These are phyloP conservation scores for Paramuricea clavata DNA, from an alignment of 92 coral and sea anemone genomes.

Conservation along the genomic window DNA sequence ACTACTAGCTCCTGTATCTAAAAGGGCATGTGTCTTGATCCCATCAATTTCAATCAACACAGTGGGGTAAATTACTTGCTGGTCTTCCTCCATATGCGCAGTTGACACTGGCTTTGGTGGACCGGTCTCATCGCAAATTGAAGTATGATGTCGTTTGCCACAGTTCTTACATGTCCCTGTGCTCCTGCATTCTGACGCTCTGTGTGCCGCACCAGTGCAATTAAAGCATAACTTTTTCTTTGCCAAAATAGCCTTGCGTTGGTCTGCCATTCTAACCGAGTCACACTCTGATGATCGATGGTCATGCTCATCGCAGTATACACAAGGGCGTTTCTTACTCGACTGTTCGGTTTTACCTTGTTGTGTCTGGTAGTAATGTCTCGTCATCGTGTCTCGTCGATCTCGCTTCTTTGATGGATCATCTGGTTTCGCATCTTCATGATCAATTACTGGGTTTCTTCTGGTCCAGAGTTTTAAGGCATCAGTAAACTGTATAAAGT, in stretches of 20 bases:
- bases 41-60: no score
- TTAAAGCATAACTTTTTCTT: no score
- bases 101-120: neutral
- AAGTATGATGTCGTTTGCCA: no score
- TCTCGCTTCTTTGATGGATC: neutral
- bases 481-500: conserved; percentile 48
- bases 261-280: neutral
- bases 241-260: no score
- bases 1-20: no score
- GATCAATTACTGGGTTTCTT: conserved; percentile 46
- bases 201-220: no score
- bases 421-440: neutral
- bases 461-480: conserved; percentile 61
- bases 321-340: neutral
- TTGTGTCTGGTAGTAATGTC: neutral
- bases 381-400: neutral
- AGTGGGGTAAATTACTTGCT: conserved; percentile 41
- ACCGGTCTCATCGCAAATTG: no score
- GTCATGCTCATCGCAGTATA: neutral
- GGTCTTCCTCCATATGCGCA: conserved; percentile 24
- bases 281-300: neutral
- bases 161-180: no score
- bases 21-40: no score
- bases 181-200: no score
- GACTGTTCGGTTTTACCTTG: neutral